These are phyloP conservation scores for Gymnothorax reevesii DNA, from an alignment of 2,797 vertebrate species.

Conservation along the genomic window DNA sequence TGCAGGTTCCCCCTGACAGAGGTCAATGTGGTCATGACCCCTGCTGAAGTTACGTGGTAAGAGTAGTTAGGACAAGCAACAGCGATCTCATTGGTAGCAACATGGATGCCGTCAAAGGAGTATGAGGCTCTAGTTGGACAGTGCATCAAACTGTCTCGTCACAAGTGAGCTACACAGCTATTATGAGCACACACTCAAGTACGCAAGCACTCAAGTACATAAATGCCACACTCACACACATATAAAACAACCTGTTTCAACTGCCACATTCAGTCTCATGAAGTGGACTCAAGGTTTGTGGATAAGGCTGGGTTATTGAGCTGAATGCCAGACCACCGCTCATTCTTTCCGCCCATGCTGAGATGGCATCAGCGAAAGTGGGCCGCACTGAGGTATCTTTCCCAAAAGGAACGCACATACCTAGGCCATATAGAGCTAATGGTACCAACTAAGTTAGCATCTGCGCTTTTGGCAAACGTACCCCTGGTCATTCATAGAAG, in stretches of 20 bases:
- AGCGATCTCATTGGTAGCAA: neutral
- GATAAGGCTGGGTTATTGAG: neutral
- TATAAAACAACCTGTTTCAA: neutral
- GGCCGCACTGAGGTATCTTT: no score
- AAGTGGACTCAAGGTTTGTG: slow-evolving; percentile 9
- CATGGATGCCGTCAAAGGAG: slow-evolving; percentile 13
- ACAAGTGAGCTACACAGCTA: no score
- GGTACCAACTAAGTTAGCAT: no score
- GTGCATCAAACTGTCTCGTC: neutral
- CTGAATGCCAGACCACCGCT: neutral
- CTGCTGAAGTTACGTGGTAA: slow-evolving; percentile 52
- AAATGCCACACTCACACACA: neutral
- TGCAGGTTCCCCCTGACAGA: slow-evolving; percentile 12
- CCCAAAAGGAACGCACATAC: no score
- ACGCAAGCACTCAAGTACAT: neutral
- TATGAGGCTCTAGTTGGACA: slow-evolving; percentile 1
- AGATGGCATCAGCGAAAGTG: neutral
- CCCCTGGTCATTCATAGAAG: neutral
- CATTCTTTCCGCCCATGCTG: slow-evolving; percentile 7
- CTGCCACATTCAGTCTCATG: neutral
- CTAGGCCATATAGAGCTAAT: no score
- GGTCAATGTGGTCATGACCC: slow-evolving; percentile 46
- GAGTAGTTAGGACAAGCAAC: slow-evolving; percentile 42
- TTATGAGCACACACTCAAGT: neutral
- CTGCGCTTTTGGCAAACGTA: no score